Percentiles rank a stretch among this genome's conserved stretches.
These are phyloP conservation scores for Standfussiana lucernea DNA, from an alignment of 2,888 invertebrate species.

Conservation along the genomic window DNA sequence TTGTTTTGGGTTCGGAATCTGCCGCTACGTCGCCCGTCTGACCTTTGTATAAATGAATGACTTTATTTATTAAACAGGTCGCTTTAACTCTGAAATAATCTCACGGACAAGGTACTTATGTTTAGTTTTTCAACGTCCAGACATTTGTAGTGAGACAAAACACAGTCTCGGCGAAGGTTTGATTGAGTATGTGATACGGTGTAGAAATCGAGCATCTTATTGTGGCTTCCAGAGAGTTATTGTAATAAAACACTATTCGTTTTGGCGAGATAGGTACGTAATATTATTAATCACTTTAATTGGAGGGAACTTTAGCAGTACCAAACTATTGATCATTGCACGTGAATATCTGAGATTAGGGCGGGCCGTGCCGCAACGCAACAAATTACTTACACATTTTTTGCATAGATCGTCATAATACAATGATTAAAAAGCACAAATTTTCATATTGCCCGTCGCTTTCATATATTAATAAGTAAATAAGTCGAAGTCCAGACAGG, in stretches of 20 bases:
- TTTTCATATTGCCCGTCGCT: too few relatives aligned
- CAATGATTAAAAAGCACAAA: too few relatives aligned
- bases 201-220: background rate
- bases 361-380: background rate
- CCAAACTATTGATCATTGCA: background rate
- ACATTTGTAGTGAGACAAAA: background rate
- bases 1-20: conserved; percentile 18
- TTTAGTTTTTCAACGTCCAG: conserved; percentile 14
- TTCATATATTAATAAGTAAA: too few relatives aligned
- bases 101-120: conserved; percentile 32
- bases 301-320: background rate
- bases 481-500: too few relatives aligned
- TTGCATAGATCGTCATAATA: too few relatives aligned
- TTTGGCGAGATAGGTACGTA: background rate
- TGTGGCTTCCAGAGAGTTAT: background rate
- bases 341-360: background rate
- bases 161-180: background rate
- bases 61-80: conserved; percentile 24
- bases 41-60: conserved; percentile 41
- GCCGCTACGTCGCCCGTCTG: background rate
- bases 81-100: conserved; percentile 11
- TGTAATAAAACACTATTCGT: background rate
- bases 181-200: background rate
- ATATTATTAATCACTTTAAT: background rate
- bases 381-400: background rate